phyloP scores from a whole-genome alignment of 2,797 vertebrate genomes.

The Megaceryle alcyon region DNA sequence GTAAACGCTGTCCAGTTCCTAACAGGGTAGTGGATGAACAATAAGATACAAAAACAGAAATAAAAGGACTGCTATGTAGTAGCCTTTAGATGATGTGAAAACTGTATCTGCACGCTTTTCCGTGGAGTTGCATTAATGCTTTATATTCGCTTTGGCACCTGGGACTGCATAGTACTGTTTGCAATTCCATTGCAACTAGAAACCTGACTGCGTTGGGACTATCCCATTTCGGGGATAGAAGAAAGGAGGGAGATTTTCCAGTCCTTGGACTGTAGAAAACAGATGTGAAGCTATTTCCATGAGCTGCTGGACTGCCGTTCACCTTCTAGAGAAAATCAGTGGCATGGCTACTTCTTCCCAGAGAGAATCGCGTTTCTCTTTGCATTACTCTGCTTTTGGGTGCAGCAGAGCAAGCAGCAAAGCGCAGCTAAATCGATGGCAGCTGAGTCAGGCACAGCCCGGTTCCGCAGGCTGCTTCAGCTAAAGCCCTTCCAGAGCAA shows the following conservation, averaged over 20 bases:
- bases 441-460: not conserved
- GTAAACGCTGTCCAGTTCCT: rapidly evolving
- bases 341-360: not conserved
- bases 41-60: not conserved
- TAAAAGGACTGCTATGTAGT: no score
- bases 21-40: no score
- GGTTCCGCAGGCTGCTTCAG: not conserved
- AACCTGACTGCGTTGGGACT: not conserved
- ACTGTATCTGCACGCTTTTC: rapidly evolving
- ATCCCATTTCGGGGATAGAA: not conserved
- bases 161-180: not conserved
- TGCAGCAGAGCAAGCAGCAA: not conserved
- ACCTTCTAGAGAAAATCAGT: not conserved
- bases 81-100: rapidly evolving
- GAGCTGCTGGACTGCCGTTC: not conserved
- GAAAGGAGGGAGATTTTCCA: constrained; percentile 19
- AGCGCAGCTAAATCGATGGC: rapidly evolving
- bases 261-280: constrained; percentile 32
- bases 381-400: not conserved
- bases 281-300: not conserved
- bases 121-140: rapidly evolving
- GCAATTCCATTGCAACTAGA: not conserved
- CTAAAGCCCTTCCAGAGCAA: not conserved
- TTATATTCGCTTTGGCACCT: not conserved
- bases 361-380: not conserved